Evolutionary conservation across 2,888 invertebrate genomes (phyloP).

Genomic region (Hirudinaria manillensis): DNA sequence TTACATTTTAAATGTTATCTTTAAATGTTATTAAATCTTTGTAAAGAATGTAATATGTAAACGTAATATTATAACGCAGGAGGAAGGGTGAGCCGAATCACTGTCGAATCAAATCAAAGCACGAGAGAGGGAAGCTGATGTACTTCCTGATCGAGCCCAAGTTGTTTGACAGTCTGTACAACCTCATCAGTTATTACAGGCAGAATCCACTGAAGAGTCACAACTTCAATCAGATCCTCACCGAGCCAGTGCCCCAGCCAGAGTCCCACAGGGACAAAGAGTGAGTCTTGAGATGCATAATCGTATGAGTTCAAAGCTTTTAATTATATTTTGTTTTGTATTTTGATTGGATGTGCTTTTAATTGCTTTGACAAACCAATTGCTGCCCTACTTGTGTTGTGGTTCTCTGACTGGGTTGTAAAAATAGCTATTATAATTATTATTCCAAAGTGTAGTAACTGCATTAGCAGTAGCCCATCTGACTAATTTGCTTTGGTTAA

Average conservation of each 20-base stretch:
- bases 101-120: conserved; percentile 76
- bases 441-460: neutral
- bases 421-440: neutral
- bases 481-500: neutral
- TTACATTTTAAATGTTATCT: no score
- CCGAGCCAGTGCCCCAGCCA: conserved; percentile 87
- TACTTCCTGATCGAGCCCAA: conserved; percentile 82
- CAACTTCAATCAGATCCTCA: conserved; percentile 78
- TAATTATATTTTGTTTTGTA: neutral
- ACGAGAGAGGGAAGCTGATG: conserved; percentile 66
- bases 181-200: conserved; percentile 81
- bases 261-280: conserved; percentile 86
- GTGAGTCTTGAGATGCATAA: conserved; percentile 61
- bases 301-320: no score
- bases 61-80: conserved; percentile 49
- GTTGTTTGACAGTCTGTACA: conserved; percentile 84
- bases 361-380: neutral
- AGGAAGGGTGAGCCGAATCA: conserved; percentile 77
- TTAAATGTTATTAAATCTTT: no score
- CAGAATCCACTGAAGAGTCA: conserved; percentile 77
- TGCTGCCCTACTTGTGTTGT: no score
- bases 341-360: neutral
- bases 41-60: no score
- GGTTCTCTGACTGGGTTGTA: no score
- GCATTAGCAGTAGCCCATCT: neutral